Conservation (phyloP, 30 jellyfish, hydroid and myxozoan species). For the Clytia hemisphaerica region DNA sequence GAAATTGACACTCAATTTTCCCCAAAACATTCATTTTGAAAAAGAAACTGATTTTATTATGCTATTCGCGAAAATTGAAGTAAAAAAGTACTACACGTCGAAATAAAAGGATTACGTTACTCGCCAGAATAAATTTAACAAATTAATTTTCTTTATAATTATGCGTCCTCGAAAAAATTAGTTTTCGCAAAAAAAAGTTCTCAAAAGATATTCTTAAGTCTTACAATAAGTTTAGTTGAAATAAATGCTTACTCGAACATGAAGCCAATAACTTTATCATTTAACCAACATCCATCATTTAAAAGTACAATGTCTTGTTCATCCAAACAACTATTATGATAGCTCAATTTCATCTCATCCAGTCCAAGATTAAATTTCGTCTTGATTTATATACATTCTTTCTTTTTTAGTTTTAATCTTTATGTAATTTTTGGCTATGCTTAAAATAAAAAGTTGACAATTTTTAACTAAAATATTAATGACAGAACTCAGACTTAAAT, state of each 20-base stretch:
- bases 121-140: not conserved
- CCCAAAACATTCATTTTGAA: not conserved
- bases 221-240: not conserved
- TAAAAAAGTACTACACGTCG: not conserved
- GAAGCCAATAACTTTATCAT: slow-evolving; percentile 60
- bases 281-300: slow-evolving; percentile 51
- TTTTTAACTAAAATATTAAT: no score
- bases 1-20: no score
- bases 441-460: no score
- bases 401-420: no score
- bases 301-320: slow-evolving; percentile 32
- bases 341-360: slow-evolving; percentile 37
- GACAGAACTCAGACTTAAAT: no score
- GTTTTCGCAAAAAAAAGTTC: no score
- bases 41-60: not conserved
- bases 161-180: no score
- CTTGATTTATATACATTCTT: no score
- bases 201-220: no score
- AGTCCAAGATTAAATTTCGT: no score
- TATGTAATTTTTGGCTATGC: no score
- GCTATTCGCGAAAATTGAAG: not conserved
- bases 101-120: not conserved
- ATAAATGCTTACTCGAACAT: slow-evolving; percentile 48
- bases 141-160: no score
- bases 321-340: slow-evolving; percentile 40